Evolutionary conservation across 2,113 vertebrate genomes (phyloP), one percentile per base, ranked within the genome.

Genomic region (Oxyruncus cristatus): DNA sequence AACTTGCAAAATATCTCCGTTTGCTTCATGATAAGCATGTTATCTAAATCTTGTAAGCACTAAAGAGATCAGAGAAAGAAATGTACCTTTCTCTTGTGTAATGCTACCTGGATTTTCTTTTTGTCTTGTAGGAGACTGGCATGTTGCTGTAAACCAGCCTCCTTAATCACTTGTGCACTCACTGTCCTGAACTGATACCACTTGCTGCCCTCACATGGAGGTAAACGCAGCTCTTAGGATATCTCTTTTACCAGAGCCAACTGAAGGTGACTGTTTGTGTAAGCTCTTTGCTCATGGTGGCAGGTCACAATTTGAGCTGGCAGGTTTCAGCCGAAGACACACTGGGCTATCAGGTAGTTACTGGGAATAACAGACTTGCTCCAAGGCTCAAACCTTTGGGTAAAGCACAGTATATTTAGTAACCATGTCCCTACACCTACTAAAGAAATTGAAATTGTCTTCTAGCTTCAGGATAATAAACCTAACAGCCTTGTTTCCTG

Each of bases 51-150:
- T 82, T 95, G 87, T 80, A 77, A 94, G 89, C 79, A 92, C 91
- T 94, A 97, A 93, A 95, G 83, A 67, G 89, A 95, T 94, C 91
- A 89, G 81, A 95, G 95, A 92, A 97, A 97, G 96, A 97, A 96
- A 96, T 93, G 85, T 92, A 96, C 92, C 94, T 97, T 97, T 96
- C 92, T 96, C 88, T 96, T 97, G 94, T 94, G 95, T 96, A 97
- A 96, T 59, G 88, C 22, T 94, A 86, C 55, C 49, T 95, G 85
- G 93, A 93, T 96, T 96, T 96, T 97, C 90, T 93, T 96, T 95
- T 88, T 68, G 81, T 83, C 71, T 92, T 85, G 26, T 41, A 67
- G 71, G 35, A 88, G 76, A 73, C 86, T 89, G 62, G 49, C 86
- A 88, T 59, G 33, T 73, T 89, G 83, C 79, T 92, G 65, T 73